Evolutionary conservation across 2,888 invertebrate species (phyloP).

Genomic region (Euzophera pinguis): DNA sequence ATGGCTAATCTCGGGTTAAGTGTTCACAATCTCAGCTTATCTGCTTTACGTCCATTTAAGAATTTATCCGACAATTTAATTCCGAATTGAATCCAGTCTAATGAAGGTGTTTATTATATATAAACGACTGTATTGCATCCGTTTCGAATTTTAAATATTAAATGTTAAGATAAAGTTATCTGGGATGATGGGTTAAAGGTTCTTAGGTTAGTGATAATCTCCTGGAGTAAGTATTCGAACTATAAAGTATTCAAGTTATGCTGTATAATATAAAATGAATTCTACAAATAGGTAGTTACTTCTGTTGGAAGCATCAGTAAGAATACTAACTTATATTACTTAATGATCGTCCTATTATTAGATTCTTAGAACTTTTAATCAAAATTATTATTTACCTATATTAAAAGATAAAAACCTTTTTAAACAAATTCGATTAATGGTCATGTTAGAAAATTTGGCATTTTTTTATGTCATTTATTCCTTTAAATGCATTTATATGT

Average conservation of each 20-base stretch:
- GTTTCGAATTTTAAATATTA: conserved; percentile 19
- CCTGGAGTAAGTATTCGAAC: neutral
- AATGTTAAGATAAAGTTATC: conserved; percentile 11
- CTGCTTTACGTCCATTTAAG: conserved; percentile 49
- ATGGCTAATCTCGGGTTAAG: conserved; percentile 38
- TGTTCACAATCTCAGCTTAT: conserved; percentile 48
- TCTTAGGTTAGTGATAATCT: conserved; percentile 1
- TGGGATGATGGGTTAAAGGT: conserved; percentile 4
- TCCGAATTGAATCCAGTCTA: conserved; percentile 30
- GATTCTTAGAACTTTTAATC: too few relatives aligned
- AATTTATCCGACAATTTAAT: conserved; percentile 42
- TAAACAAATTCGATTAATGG: too few relatives aligned
- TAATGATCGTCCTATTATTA: too few relatives aligned
- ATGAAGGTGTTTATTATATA: conserved; percentile 34
- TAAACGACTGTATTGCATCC: conserved; percentile 13
- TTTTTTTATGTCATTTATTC: too few relatives aligned
- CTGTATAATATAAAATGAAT: too few relatives aligned
- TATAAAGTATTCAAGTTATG: neutral
- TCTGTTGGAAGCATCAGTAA: too few relatives aligned
- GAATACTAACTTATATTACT: too few relatives aligned
- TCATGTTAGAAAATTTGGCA: too few relatives aligned
- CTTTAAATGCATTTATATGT: too few relatives aligned
- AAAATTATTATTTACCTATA: too few relatives aligned
- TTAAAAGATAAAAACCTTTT: too few relatives aligned
- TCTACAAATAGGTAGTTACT: too few relatives aligned